Conservation (phyloP, 2,113 vertebrate genomes). For the Dermatemys mawii region DNA sequence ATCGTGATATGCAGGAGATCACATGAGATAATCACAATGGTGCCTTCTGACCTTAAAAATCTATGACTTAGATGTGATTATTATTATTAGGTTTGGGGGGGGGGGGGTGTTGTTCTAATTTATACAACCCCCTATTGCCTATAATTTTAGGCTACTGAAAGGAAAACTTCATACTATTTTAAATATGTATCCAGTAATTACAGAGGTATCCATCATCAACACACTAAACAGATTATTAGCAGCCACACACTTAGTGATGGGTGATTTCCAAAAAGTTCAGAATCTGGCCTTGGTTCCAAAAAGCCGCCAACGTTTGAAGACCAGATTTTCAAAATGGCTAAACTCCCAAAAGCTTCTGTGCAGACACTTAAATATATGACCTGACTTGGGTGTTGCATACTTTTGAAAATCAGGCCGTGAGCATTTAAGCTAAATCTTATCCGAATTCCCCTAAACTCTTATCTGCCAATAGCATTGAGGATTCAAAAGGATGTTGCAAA, state of each 20-base stretch:
- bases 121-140: constrained; percentile 6
- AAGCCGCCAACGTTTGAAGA: not conserved
- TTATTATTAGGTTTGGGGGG: constrained; percentile 2
- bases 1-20: too few relatives aligned
- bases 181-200: not conserved
- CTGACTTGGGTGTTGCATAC: not conserved
- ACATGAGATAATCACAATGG: too few relatives aligned
- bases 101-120: constrained; percentile 13
- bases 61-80: not conserved
- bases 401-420: not conserved
- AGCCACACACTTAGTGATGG: not conserved
- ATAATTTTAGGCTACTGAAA: not conserved
- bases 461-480: not conserved
- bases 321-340: not conserved
- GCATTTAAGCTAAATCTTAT: not conserved
- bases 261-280: not conserved
- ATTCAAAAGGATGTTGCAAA: not conserved
- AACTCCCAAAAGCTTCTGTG: not conserved
- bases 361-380: not conserved
- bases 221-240: not conserved
- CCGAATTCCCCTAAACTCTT: not conserved
- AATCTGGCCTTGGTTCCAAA: not conserved
- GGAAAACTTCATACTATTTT: not conserved
- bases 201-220: not conserved
- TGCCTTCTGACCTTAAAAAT: too few relatives aligned